Evolutionary conservation across 2,888 invertebrate genomes (phyloP), one percentile per base, ranked within the genome.

Genomic region (Drosophila paranaensis): DNA sequence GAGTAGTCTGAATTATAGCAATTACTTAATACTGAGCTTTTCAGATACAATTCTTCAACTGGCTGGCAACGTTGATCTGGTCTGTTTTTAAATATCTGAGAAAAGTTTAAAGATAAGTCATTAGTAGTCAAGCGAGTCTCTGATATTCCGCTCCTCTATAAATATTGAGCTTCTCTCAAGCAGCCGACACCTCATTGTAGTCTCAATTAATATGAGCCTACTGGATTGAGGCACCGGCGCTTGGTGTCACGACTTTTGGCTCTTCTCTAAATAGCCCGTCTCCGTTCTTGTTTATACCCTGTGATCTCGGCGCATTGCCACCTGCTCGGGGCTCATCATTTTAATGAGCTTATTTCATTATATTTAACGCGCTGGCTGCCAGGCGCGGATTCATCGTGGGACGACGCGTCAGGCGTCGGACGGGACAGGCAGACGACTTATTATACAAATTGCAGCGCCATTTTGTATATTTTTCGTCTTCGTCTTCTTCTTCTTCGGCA

Each of bases 321-420:
- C 60, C 62, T 62, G 46, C 46, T 42, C 25, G 53, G 63, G 66
- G 57, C 80, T 82, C 74, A 84, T 88, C 79, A 81, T 81, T 88
- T 88, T 88, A 84, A 84, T 84, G 84, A 88, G 84, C 88, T 84
- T 85, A 84, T 85, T 85, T 84, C 81, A 84, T 85, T 84, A 88
- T 78, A 68, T 71, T 77, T 79, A 79, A 75, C 79, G 78, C 77
- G 57, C 62, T 51, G 55, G 35, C 46, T 50, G 30, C 53, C 62
- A 42, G 20, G 20, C 42, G 58, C 46, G 39, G 35, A 33, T 39
- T 64, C 67, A 50, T 60, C 56, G 54, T 54, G 20, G 33, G 5
- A 6, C 2, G 33, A 30, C 27, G 46, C 14, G 3, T 3, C 27
- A n/a, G 1, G 2, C 25, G 6, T n/a, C n/a, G 27, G 8, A 14